Conservation (phyloP, 2,888 invertebrate species). For the Polymixis flavicincta region DNA sequence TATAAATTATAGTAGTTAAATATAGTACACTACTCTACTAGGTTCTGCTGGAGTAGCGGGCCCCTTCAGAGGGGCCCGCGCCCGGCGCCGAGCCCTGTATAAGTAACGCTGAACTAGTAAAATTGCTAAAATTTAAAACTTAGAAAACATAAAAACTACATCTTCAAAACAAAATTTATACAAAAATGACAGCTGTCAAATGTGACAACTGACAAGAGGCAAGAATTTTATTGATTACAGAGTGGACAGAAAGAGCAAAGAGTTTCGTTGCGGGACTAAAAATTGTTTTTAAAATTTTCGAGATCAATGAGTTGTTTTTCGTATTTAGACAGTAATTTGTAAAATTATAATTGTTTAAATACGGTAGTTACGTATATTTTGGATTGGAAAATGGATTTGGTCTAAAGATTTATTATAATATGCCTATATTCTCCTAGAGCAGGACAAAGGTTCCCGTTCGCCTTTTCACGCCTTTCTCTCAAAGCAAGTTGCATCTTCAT, state of each 20-base stretch:
- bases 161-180: constrained; percentile 35
- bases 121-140: constrained; percentile 42
- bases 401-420: not conserved
- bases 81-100: constrained; percentile 14
- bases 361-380: not conserved
- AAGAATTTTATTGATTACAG: not conserved
- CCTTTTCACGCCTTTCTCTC: not conserved
- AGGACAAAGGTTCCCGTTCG: not conserved
- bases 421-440: not conserved
- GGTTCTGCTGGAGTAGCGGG: not conserved
- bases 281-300: not conserved
- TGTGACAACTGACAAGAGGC: not conserved
- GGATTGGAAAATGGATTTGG: not conserved
- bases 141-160: constrained; percentile 16
- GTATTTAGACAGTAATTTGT: not conserved
- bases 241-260: not conserved
- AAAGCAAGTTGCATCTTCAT: not conserved
- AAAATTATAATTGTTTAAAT: not conserved
- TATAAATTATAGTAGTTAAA: constrained; percentile 15
- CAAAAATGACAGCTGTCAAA: constrained; percentile 42
- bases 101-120: constrained; percentile 41
- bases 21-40: constrained; percentile 38
- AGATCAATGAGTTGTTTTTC: not conserved
- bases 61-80: constrained; percentile 3
- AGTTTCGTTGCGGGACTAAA: constrained; percentile 16